Base-by-base conservation (phyloP, 2,888 invertebrate genomes). In the Creontiades dilutus region DNA sequence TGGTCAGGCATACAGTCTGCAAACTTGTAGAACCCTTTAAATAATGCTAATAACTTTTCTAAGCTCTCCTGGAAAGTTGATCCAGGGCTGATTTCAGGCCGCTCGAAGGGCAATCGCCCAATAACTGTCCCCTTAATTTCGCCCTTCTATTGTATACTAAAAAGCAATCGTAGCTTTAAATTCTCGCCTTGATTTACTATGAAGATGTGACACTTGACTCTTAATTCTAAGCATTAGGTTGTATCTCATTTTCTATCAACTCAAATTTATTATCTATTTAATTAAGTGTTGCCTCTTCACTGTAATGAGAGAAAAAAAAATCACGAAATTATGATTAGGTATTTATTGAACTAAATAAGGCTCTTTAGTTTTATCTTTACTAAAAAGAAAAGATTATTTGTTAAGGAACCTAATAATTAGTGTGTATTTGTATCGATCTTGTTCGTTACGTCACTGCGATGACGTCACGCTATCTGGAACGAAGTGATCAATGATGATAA, bases 201-300 rank as follows among this genome's bases (percentile, higher is more conserved):
- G 92, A 92, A 92, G 92, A 92, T 92, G 92, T 91, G 91, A 92
- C 91, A 92, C 92, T 92, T 92, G 90, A 14, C 16, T 23, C 19
- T 13, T 37, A 82, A 19, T 14, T 82, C 4, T 52, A 23, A 48
- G 37, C 37, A n/a, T 85, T 61, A 84, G 46, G 55, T 47, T 85
- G 27, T 61, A 55, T 87, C 37, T 90, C 61, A 86, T 48, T 82
- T 14, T 87, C 48, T 68, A 55, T 23, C 68, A 89, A 89, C 23
- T 89, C 80, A 84, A 37, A 89, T 85, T 87, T 47, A 80, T 68
- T 82, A 90, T 90, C 87, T 90, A 87, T 90, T 89, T 89, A 90
- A 87, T 90, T 87, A 91, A 92, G 92, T 92, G 91, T 92, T 91
- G 91, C 92, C 92, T 92, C 92, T 92, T 92, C 92, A 92, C 91